phyloP scores from a whole-genome alignment of 2,888 invertebrate species.

The Mythimna albipuncta region DNA sequence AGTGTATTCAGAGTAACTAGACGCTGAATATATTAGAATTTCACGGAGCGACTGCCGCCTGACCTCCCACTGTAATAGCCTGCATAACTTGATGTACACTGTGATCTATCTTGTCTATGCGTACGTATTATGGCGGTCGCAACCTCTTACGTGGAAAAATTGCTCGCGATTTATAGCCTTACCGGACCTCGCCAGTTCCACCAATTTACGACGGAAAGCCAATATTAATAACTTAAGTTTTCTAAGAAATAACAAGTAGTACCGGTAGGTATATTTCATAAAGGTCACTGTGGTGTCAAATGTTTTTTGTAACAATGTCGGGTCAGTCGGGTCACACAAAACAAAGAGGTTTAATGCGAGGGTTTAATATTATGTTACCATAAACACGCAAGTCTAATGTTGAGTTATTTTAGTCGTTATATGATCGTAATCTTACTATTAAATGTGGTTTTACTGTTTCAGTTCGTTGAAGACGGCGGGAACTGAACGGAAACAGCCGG shows the following conservation, averaged over 20 bases:
- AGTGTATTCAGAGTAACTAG: slow-evolving; percentile 3
- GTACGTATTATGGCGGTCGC: slow-evolving; percentile 32
- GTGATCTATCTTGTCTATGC: slow-evolving; percentile 52
- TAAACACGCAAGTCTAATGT: slow-evolving; percentile 59
- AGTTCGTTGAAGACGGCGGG: slow-evolving; percentile 4
- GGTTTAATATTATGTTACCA: slow-evolving; percentile 44
- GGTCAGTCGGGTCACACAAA: slow-evolving; percentile 55
- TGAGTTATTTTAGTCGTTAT: slow-evolving; percentile 42
- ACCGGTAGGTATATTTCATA: slow-evolving; percentile 19
- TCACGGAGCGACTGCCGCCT: slow-evolving; percentile 13
- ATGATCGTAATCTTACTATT: slow-evolving; percentile 48
- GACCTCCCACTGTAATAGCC: slow-evolving; percentile 28
- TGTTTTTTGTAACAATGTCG: slow-evolving; percentile 37
- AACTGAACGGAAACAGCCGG: slow-evolving; percentile 28
- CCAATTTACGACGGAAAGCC: slow-evolving; percentile 37
- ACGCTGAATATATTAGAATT: slow-evolving; percentile 20
- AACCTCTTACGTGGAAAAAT: slow-evolving; percentile 56
- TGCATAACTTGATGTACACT: slow-evolving; percentile 46
- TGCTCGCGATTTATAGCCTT: slow-evolving; percentile 49
- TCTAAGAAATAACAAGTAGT: slow-evolving; percentile 29
- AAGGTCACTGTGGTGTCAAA: slow-evolving; percentile 47
- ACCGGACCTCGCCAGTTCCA: slow-evolving; percentile 18
- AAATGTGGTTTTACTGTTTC: slow-evolving; percentile 37
- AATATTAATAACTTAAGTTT: slow-evolving; percentile 52
- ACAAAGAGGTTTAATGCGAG: slow-evolving; percentile 51